A percentile compares a stretch with the other conserved stretches of the same genome.
phyloP scores from a whole-genome alignment of 2,113 vertebrate genomes.

The Aegithalos caudatus region DNA sequence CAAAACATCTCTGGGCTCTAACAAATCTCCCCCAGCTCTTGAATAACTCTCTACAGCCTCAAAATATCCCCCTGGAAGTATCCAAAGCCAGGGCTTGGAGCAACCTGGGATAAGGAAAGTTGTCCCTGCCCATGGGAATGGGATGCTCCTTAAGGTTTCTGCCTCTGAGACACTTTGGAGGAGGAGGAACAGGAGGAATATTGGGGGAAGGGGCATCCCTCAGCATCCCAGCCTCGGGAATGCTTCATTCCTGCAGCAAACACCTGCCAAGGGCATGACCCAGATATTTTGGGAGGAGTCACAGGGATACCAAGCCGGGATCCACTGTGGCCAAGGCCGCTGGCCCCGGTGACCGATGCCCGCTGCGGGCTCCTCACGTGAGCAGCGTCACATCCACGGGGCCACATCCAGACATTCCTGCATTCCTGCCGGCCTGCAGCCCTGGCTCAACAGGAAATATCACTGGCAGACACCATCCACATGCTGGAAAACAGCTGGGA shows the following conservation, averaged over 20 bases:
- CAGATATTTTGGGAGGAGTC: neutral
- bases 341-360: neutral
- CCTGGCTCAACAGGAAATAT: conserved; percentile 32
- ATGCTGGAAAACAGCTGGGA: conserved; percentile 24
- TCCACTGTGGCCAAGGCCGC: neutral
- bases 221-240: neutral
- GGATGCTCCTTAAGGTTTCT: no score
- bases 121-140: neutral
- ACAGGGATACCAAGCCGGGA: neutral
- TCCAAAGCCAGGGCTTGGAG: neutral
- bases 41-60: neutral
- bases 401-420: conserved; percentile 3
- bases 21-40: neutral
- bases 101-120: neutral
- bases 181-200: neutral
- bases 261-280: neutral
- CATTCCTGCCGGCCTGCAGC: neutral
- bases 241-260: neutral
- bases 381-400: neutral
- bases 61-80: neutral
- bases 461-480: neutral
- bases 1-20: neutral
- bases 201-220: neutral
- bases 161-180: neutral
- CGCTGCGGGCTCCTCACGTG: neutral